These are phyloP conservation scores for Tachyglossus aculeatus DNA, from an alignment of 2,797 vertebrate species.

Conservation along the genomic window DNA sequence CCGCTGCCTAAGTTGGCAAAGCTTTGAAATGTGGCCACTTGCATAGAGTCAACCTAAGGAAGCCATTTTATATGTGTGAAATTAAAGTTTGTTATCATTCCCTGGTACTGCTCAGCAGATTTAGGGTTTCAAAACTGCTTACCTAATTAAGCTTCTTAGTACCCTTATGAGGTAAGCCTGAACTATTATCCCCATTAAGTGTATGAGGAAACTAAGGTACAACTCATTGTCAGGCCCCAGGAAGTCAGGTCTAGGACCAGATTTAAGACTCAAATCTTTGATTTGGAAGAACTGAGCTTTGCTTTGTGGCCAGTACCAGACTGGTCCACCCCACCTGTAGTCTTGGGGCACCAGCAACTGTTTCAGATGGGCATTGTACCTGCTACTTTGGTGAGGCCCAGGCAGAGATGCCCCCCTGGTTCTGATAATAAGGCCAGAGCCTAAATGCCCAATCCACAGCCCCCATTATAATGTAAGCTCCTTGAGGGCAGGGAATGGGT, in stretches of 20 bases:
- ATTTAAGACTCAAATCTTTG: background rate
- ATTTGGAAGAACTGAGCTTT: no score
- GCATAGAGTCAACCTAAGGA: background rate
- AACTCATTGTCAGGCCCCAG: background rate
- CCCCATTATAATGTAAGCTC: no score
- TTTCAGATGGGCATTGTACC: no score
- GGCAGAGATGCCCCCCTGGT: no score
- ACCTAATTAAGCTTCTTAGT: background rate
- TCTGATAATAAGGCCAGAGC: no score
- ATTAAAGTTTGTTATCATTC: background rate
- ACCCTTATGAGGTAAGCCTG: background rate
- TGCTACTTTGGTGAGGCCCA: no score
- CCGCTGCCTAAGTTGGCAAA: background rate
- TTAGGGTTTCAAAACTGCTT: no score
- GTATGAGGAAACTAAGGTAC: background rate
- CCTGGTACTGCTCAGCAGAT: background rate
- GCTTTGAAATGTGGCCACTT: background rate
- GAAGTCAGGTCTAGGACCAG: background rate
- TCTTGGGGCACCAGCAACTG: no score
- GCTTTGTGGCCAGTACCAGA: no score
- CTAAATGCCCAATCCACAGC: no score
- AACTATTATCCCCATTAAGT: background rate
- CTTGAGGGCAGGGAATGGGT: no score
- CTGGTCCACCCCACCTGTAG: no score
- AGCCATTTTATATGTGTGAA: background rate